Evolutionary conservation across 2,888 invertebrate species (phyloP), one percentile per base, ranked within the genome.

Genomic region (Microdon myrmicae): DNA sequence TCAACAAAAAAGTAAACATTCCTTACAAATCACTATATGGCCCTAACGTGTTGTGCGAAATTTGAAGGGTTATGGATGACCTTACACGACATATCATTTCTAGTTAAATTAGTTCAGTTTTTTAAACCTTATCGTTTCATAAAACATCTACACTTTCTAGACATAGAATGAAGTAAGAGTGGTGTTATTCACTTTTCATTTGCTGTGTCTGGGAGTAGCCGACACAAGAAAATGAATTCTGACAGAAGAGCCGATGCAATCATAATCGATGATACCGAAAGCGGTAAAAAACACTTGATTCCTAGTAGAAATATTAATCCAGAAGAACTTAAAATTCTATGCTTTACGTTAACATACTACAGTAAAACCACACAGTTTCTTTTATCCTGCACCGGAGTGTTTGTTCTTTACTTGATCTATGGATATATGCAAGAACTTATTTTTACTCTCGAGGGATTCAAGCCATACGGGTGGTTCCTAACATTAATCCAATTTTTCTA

Each of bases 341-440:
- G 90, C 74, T 83, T 91, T 68, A 86, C 92, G 74, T 82, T 94
- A 44, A 86, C 87, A 6, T 77, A 83, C 31, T 87, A 85, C 68
- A 87, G 75, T 32, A 71, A 70, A 8, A 82, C 85, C 10, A 80
- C 83, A 3, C 94, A 94, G 78, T 92, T 96, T 75, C 60, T 89
- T 1, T 80, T 89, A 39, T 90, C 93, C 74, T 89, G 90, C 41
- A 72, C 82, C 14, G 92, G 91, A 45, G 90, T 95, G 4, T 95
- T 96, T 79, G 78, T 90, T 66, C 91, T 94, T 74, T 97, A 92
- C 79, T 79, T 96, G 55, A 82, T 94, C 0, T 96, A 96, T 83
- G 96, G 96, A 43, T 96, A 94, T 80, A 84, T 92, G 75, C 86
- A 92, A 85, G 97, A 97, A 81, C 81, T 95, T 31, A 92, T 97